Evolutionary conservation across 2,888 invertebrate species (phyloP).

Genomic region (Drosophila tanythrix): DNA sequence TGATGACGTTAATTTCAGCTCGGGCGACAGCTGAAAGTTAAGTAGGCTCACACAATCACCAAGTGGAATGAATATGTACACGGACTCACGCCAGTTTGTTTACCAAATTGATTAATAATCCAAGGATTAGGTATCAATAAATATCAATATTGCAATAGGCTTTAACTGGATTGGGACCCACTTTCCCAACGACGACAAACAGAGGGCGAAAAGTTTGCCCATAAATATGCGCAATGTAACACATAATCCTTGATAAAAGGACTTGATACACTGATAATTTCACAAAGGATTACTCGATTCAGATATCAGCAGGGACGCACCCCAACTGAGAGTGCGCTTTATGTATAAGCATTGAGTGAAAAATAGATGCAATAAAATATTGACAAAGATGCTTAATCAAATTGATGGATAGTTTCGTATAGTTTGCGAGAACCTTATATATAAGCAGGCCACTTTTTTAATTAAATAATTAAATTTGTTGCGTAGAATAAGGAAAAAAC

Average conservation of each 20-base stretch:
- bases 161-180: slow-evolving; percentile 6
- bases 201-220: slow-evolving; percentile 40
- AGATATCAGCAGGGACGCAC: slow-evolving; percentile 3
- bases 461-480: neutral
- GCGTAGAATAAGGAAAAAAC: neutral
- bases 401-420: neutral
- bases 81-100: slow-evolving; percentile 27
- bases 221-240: slow-evolving; percentile 45
- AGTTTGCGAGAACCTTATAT: neutral
- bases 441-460: neutral
- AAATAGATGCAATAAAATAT: slow-evolving; percentile 1
- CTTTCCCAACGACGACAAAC: slow-evolving; percentile 19
- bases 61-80: slow-evolving; percentile 31
- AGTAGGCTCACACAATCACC: slow-evolving; percentile 14
- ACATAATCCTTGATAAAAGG: slow-evolving; percentile 33
- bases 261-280: slow-evolving; percentile 68
- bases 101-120: slow-evolving; percentile 53
- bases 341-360: neutral
- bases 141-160: slow-evolving; percentile 32
- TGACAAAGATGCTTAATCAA: neutral
- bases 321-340: slow-evolving; percentile 20
- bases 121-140: slow-evolving; percentile 39
- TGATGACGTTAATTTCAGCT: slow-evolving; percentile 37
- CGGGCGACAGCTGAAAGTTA: slow-evolving; percentile 16
- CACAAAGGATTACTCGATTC: slow-evolving; percentile 61